A percentile compares a stretch with the other conserved stretches of the same genome.
These are phyloP conservation scores for Tinea semifulvella DNA, from an alignment of 2,888 invertebrate genomes.

Conservation along the genomic window DNA sequence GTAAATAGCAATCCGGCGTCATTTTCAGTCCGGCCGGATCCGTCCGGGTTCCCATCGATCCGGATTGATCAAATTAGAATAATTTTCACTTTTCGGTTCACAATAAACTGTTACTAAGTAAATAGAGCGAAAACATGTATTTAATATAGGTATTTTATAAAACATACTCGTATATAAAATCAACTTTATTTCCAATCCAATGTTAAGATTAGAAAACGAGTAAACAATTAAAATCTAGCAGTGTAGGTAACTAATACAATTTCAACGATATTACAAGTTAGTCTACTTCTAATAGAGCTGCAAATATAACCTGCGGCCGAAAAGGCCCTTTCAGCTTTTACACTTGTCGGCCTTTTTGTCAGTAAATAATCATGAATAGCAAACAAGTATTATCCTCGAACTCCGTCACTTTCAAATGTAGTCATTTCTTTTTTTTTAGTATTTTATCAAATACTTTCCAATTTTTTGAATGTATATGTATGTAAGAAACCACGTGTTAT, in stretches of 20 bases:
- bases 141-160: neutral
- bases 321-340: conserved; percentile 16
- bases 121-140: neutral
- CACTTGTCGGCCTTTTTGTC: conserved; percentile 14
- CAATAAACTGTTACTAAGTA: neutral
- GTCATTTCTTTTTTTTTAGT: conserved; percentile 12
- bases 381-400: no score
- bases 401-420: no score
- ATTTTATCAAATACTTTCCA: conserved; percentile 18
- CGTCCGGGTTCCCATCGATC: no score
- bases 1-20: neutral
- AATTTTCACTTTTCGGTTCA: neutral
- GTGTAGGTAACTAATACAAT: neutral
- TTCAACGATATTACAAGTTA: conserved; percentile 4
- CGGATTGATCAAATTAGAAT: neutral
- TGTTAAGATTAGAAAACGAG: conserved; percentile 14
- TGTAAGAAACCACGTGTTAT: no score
- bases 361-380: conserved; percentile 19
- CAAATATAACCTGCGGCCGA: conserved; percentile 13
- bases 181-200: conserved; percentile 13
- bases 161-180: neutral
- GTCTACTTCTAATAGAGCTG: conserved; percentile 18
- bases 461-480: no score
- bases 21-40: neutral
- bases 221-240: conserved; percentile 13